Percentiles rank a stretch among this genome's conserved stretches.
Evolutionary conservation across 2,113 vertebrate genomes (phyloP).

Genomic region (Corythaeola cristata): DNA sequence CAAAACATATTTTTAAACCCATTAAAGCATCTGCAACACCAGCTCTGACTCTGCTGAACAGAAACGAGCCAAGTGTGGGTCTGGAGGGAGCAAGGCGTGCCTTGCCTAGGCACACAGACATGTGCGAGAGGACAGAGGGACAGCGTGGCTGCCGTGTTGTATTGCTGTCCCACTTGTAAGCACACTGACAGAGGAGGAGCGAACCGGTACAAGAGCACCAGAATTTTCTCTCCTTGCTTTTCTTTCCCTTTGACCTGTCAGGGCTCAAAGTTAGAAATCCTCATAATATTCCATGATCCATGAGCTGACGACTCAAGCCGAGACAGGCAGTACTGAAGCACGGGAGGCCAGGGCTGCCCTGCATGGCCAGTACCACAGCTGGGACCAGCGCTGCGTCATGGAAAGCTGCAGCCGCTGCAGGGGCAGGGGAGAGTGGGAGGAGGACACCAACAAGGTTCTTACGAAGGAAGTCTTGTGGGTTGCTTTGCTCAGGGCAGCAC

Average conservation of each 20-base stretch:
- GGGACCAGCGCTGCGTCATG: background rate
- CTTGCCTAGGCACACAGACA: background rate
- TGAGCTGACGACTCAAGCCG: background rate
- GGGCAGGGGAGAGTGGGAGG: background rate
- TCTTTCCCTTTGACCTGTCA: background rate
- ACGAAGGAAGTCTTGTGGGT: background rate
- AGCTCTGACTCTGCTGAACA: background rate
- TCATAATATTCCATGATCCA: background rate
- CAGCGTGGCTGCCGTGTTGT: accelerated
- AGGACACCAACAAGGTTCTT: background rate
- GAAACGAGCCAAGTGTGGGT: background rate
- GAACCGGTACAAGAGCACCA: background rate
- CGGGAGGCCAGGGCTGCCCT: background rate
- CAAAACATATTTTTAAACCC: background rate
- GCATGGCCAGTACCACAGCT: background rate
- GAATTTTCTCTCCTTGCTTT: background rate
- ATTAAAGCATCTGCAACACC: background rate
- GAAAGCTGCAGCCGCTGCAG: background rate
- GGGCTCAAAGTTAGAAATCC: background rate
- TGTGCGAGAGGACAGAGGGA: accelerated
- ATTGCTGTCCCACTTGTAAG: background rate
- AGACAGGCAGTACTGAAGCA: accelerated
- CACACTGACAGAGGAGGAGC: background rate
- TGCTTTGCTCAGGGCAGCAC: background rate
- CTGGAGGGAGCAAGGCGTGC: background rate